Evolutionary conservation across 2,888 invertebrate species (phyloP).

Genomic region (Diarsia rubi): DNA sequence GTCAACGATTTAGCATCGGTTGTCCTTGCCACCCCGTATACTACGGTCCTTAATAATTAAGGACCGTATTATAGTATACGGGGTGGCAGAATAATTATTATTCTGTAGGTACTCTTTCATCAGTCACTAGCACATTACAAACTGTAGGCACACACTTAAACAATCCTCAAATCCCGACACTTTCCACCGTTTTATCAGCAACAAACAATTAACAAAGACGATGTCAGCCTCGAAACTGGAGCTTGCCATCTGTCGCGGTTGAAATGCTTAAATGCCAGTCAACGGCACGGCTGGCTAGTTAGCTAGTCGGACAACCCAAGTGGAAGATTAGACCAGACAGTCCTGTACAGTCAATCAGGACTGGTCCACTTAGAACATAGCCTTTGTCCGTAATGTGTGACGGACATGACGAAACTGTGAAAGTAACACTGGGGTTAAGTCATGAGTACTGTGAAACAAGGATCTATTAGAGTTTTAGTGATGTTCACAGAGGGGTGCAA

Average conservation of each 20-base stretch:
- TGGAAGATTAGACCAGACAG: constrained; percentile 48
- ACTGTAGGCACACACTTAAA: not conserved
- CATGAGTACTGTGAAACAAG: not conserved
- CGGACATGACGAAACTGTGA: not conserved
- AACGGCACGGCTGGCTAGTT: constrained; percentile 17
- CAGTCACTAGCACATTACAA: not conserved
- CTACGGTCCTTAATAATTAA: not conserved
- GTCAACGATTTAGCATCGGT: too few species aligned
- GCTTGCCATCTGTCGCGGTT: constrained; percentile 24
- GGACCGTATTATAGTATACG: too few species aligned
- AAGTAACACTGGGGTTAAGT: not conserved
- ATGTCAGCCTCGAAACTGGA: constrained; percentile 13
- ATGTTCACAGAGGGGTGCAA: not conserved
- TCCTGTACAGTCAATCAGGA: constrained; percentile 35
- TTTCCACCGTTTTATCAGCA: not conserved
- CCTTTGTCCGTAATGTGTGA: constrained; percentile 14
- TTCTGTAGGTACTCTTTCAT: not conserved
- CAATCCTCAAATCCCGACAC: not conserved
- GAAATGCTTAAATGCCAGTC: constrained; percentile 40
- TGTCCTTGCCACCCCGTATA: not conserved
- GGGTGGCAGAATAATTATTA: too few species aligned
- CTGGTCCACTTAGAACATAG: not conserved
- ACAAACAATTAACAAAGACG: constrained; percentile 26
- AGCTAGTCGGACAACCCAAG: constrained; percentile 31
- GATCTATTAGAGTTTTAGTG: not conserved